Evolutionary conservation across 2,797 vertebrate species (phyloP), one percentile per base, ranked within the genome.

Genomic region (Phalanger gymnotis): DNA sequence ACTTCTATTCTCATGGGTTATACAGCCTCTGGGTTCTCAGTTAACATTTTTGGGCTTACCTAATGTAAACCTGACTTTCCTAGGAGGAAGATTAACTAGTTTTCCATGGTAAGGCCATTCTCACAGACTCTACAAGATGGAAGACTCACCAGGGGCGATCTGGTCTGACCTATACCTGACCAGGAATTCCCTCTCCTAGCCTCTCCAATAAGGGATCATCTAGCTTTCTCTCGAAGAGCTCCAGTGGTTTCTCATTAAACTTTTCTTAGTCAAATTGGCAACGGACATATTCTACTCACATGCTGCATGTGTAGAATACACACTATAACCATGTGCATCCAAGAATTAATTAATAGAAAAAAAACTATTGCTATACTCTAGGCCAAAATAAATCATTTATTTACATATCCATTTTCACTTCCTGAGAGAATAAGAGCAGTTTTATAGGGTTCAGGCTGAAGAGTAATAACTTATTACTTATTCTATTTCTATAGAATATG

Each of bases 261-360:
- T 53, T 93, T 89, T 93, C 47, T 93, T 93, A 57, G 14, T n/a
- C 54, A 94, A 92, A 55, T 96, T 96, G 97, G 93, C 73, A 93
- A 96, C 89, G 54, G 10, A 12, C 3, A 16, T 87, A 1, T 9
- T 57, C 30, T 16, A 3, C 16, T 27, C 90, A 94, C 92, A 34
- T 54, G 0, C 9, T 61, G 30, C 94, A n/a, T 92, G 28, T 31
- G 92, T 73, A 93, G 73, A 54, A 87, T 16, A 93, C 92, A 89
- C 34, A 61, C 51, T 22, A 0, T 89, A 47, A 54, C 28, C 7
- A 30, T 95, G 27, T 93, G 95, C n/a, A 40, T 89, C 91, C 52
- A 90, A 4, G 13, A 31, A 66, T 58, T 14, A 90, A 47, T 87
- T 95, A 53, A 57, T 34, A 11, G 28, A 90, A 96, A 40, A 95